A percentile compares a stretch with the other conserved stretches of the same genome.
phyloP scores from a whole-genome alignment of 2,797 vertebrate species.

The Gallinago stenura region DNA sequence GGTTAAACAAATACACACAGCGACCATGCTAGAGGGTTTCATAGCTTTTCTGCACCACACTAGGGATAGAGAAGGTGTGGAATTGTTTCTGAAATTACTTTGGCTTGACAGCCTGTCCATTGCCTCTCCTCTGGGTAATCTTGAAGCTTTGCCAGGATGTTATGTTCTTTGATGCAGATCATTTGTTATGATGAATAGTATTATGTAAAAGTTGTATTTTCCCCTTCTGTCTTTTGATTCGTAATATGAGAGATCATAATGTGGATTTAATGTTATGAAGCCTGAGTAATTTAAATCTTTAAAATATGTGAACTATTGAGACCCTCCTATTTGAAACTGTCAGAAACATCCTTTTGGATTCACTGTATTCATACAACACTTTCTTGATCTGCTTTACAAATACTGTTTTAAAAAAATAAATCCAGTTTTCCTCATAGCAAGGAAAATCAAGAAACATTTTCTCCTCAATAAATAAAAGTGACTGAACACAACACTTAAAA shows the following conservation, averaged over 20 bases:
- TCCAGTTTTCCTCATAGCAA: not conserved
- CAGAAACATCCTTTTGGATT: not conserved
- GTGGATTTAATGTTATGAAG: constrained; percentile 15
- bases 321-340: not conserved
- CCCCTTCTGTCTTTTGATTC: constrained; percentile 19
- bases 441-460: not conserved
- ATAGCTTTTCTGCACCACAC: not conserved
- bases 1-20: constrained; percentile 27
- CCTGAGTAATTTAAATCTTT: not conserved
- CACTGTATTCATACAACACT: not conserved
- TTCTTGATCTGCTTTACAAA: not conserved
- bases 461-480: not conserved
- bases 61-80: not conserved
- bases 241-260: not conserved
- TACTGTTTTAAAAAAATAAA: not conserved
- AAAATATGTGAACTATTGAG: not conserved
- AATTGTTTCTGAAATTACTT: constrained; percentile 50
- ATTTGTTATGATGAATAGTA: constrained; percentile 45
- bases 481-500: not conserved
- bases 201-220: constrained; percentile 41
- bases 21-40: not conserved
- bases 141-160: constrained; percentile 46
- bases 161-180: constrained; percentile 54
- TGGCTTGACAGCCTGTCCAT: not conserved
- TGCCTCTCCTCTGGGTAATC: constrained; percentile 58